phyloP scores from a whole-genome alignment of 2,888 invertebrate species.

The Xestia c-nigrum region DNA sequence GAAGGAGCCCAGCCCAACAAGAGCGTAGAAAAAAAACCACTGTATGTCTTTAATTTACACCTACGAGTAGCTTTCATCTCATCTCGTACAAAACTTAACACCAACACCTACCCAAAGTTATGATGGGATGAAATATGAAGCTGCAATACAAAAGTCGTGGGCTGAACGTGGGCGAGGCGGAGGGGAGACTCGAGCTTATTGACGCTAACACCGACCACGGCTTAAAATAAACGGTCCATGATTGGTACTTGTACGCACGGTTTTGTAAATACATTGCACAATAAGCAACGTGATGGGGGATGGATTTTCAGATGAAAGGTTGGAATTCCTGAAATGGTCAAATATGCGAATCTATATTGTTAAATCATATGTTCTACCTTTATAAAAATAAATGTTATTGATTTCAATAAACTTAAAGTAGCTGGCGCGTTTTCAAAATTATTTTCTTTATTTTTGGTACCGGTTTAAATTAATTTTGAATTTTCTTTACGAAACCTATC shows the following conservation, averaged over 20 bases:
- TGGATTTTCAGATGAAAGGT: neutral
- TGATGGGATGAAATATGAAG: slow-evolving; percentile 6
- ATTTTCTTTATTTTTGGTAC: neutral
- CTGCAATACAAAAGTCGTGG: slow-evolving; percentile 4
- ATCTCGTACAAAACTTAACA: neutral
- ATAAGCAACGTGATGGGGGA: no score
- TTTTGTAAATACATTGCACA: slow-evolving; percentile 2
- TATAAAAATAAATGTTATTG: neutral
- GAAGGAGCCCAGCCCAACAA: neutral
- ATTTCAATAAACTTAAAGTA: neutral
- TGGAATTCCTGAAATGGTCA: neutral
- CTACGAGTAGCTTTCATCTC: neutral
- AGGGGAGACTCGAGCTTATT: neutral
- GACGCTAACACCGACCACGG: neutral
- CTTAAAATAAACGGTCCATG: neutral
- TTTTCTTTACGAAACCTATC: neutral
- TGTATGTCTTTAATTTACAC: neutral
- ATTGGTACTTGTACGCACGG: neutral
- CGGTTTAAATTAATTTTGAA: neutral
- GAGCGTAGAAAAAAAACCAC: neutral
- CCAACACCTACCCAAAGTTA: neutral
- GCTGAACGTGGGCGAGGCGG: slow-evolving; percentile 24
- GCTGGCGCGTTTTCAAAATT: neutral
- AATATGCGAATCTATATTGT: neutral
- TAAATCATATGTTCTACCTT: neutral